Evolutionary conservation across 92 coral and sea anemone species (phyloP), one percentile per base, ranked within the genome.

Genomic region (Palythoa grandiflora): DNA sequence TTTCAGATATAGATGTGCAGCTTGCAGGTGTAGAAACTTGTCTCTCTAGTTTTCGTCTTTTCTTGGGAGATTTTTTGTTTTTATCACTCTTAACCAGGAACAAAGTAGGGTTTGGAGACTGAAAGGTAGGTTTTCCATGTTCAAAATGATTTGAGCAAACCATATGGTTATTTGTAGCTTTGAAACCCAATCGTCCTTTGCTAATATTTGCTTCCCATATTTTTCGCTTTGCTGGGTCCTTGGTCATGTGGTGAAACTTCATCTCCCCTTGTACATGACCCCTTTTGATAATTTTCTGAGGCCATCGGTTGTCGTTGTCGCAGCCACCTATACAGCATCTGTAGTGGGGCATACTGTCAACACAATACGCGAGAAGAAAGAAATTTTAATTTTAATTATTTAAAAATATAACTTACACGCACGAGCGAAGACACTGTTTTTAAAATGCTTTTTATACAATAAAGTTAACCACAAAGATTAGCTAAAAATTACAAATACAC

Each of bases 271-370:
- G 19, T 21, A 91, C 91, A 72, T 88, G 91, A 9, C 89, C 89
- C 21, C 87, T 54, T 38, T 88, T 88, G 38, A 88, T 19, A 19
- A 83, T 76, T 37, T 85, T 92, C 66, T 83, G 88, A 2, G 86
- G 89, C 13, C 8, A 51, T 47, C 83, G 55, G n/a, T 9, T 7
- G 71, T 91, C 87, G 63, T 89, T 92, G 76, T 85, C 70, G 57
- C 90, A 89, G 21, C 86, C 76, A 3, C 92, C 94, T 40, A 89
- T 84, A 44, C 94, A 92, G 68, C 92, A 92, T 61, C 88, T 47
- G 60, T 88, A 91, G 75, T 55, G 75, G 17, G 92, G 90, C 93
- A 85, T 78, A 35, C 6, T 71, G 75, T 71, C 75, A 71, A 71
- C 75, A 71, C 48, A 71, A 71, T 71, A 71, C 19, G 75, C 48